These are phyloP conservation scores for Girardia tigrina DNA, from an alignment of 2,888 invertebrate genomes.

Conservation along the genomic window DNA sequence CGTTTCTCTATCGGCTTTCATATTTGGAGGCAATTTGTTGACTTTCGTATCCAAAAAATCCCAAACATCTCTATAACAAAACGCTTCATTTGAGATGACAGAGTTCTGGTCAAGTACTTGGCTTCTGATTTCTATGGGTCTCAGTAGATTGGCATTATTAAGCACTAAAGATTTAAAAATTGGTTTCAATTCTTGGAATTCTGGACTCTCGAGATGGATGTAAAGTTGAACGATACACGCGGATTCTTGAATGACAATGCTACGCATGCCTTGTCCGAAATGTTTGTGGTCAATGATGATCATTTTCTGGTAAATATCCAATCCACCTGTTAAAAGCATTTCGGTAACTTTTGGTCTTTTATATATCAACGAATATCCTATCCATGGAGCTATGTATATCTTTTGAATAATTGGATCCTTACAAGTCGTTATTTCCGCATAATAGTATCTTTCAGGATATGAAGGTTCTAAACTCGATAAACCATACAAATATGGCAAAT, in stretches of 20 bases:
- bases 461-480: not conserved
- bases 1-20: not conserved
- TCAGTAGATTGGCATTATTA: not conserved
- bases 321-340: not conserved
- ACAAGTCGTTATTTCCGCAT: not conserved
- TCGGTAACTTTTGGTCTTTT: not conserved
- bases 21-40: not conserved
- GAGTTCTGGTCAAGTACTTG: not conserved
- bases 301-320: conserved; percentile 20
- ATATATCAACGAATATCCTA: not conserved
- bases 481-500: not conserved
- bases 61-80: conserved; percentile 12
- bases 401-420: not conserved
- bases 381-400: not conserved
- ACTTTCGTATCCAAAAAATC: not conserved
- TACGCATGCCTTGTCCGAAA: not conserved
- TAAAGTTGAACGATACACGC: not conserved
- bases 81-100: not conserved
- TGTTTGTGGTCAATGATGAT: conserved; percentile 5
- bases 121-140: not conserved
- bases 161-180: not conserved
- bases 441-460: not conserved
- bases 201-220: not conserved
- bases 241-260: not conserved
- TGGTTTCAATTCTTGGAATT: not conserved